Base-by-base conservation (phyloP, 2,113 vertebrate genomes). In the Crotalus helleri region DNA sequence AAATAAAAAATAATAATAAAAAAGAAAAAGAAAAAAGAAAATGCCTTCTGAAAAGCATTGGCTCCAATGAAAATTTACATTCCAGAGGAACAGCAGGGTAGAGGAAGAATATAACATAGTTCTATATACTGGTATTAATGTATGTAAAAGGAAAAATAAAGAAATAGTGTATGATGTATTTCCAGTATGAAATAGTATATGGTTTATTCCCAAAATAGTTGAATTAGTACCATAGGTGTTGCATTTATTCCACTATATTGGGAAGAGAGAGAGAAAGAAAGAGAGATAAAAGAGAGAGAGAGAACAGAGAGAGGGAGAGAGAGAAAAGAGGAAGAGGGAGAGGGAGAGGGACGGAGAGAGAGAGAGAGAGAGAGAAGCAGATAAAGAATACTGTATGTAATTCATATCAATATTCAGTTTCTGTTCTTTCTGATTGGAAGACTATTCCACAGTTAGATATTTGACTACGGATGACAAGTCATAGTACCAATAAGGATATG, bases 371-470 rank as follows among this genome's bases (percentile, higher is more conserved):
- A 21, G 55, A 33, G 2, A 33, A 33, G 13, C 15, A 74, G 13
- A 15, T 33, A 19, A 74, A 74, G n/a, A n/a, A 3, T 33, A 39
- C 33, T 21, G 24, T 24, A 19, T 39, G 21, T 9, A 33, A 57
- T 55, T 91, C 1, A 0, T 89, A 61, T 88, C 92, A 95, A 95
- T 87, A 54, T 89, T 93, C 92, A 92, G 51, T 55, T 92, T 94
- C 87, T 24, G 46, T 90, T 88, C 39, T 46, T 59, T 94, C 53
- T 89, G 89, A 92, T 95, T 94, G 54, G 91, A 96, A 92, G 96
- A 54, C 87, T 58, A 95, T 39, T 26, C 10, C 88, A 94, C 91
- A 89, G 92, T 23, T 89, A 91, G 85, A 10, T 57, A 91, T 90
- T 94, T 5, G 94, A 19, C 2, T 29, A 23, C 93, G 92, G 21